These are phyloP conservation scores for Probosciger aterrimus DNA, from an alignment of 2,113 vertebrate species.

Conservation along the genomic window DNA sequence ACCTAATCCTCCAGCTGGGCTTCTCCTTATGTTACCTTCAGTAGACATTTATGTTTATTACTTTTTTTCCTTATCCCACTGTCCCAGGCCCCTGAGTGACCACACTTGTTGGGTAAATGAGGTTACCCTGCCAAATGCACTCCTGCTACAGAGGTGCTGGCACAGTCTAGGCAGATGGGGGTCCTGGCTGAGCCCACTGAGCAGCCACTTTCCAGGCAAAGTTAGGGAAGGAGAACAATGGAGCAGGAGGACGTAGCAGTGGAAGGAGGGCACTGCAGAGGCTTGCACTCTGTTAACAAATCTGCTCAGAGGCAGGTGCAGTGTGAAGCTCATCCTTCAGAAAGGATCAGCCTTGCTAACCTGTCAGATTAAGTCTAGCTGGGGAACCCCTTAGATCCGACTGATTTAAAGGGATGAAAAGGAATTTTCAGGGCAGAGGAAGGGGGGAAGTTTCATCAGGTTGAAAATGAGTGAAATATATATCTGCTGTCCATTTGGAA, in stretches of 20 bases:
- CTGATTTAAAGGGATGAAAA: neutral
- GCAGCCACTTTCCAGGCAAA: neutral
- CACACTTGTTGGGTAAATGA: neutral
- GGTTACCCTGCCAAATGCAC: neutral
- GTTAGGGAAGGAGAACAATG: too few species aligned
- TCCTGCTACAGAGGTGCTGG: neutral
- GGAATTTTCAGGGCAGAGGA: rapidly evolving
- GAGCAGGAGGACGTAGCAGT: neutral
- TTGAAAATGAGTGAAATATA: neutral
- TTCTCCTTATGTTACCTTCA: neutral
- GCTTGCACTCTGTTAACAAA: neutral
- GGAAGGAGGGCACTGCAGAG: neutral
- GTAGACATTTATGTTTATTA: neutral
- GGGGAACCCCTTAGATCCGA: neutral
- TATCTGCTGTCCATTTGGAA: neutral
- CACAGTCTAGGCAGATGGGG: neutral
- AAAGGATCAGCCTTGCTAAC: neutral
- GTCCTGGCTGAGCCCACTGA: neutral
- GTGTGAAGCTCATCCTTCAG: neutral
- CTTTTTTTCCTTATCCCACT: neutral
- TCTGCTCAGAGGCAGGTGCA: neutral
- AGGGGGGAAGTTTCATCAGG: neutral
- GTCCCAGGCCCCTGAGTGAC: neutral
- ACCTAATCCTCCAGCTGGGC: neutral
- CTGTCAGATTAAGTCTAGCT: neutral